Evolutionary conservation across 2,797 vertebrate species (phyloP), one percentile per base, ranked within the genome.

Genomic region (Xenopus petersii): DNA sequence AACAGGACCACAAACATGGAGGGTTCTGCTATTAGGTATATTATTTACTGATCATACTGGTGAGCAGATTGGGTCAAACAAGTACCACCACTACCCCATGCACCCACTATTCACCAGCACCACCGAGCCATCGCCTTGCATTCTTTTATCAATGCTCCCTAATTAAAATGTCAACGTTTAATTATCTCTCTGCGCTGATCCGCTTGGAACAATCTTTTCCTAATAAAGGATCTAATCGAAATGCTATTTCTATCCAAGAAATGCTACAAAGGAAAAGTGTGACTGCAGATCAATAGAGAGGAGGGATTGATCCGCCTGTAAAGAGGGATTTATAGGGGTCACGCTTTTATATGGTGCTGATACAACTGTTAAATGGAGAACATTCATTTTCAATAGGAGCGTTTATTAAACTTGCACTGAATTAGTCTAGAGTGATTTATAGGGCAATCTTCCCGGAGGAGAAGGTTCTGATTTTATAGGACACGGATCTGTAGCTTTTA

Each of bases 121-220:
- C 67, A 11, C 65, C 71, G 30, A 21, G 85, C 86, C 88, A 87
- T 89, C 84, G 86, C 48, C 87, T 81, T 82, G 5, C 77, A 85
- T 91, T 87, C 91, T 88, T 93, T 93, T 93, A 93, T 94, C 94
- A 94, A 93, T 94, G 93, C 92, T 92, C 93, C 93, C 94, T 95
- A 94, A 96, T 96, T 96, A 96, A 96, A 96, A 94, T 95, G 95
- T 96, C 95, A 95, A 89, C 88, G 87, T 93, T 95, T 95, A 90
- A 95, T 96, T 95, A 93, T 91, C 88, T 85, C 92, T 88, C 90
- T 88, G 83, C 83, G 81, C 88, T 85, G 86, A 88, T 87, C 81
- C 92, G 88, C 91, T 92, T 88, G 88, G 88, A 89, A 89, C 92
- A 94, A 91, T 94, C 93, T 91, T 89, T 90, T 84, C 88, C 90